Percentiles rank a stretch among this genome's conserved stretches.
Conservation (phyloP, 2,797 vertebrate species). For the Heterohyrax brucei region DNA sequence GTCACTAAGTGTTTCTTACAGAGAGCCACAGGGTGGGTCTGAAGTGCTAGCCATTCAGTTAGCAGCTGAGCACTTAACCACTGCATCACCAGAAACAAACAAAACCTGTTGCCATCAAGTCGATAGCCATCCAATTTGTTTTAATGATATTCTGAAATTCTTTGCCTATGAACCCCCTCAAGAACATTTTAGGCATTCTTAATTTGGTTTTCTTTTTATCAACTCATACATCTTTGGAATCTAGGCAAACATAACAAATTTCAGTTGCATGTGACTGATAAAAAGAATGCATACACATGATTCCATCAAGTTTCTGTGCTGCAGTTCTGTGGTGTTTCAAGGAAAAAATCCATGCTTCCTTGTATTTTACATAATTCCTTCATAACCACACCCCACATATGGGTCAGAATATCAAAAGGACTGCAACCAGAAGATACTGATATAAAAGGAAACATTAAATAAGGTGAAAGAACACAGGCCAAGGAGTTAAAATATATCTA, state of each 20-base stretch:
- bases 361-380: neutral
- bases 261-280: neutral
- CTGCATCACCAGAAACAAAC: too few relatives aligned
- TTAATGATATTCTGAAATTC: neutral
- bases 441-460: constrained; percentile 21
- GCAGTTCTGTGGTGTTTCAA: constrained; percentile 25
- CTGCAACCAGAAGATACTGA: neutral
- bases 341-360: neutral
- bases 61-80: too few relatives aligned
- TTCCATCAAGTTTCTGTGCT: constrained; percentile 15
- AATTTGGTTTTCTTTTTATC: constrained; percentile 4
- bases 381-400: neutral
- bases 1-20: too few relatives aligned
- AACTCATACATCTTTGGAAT: constrained; percentile 10
- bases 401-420: constrained; percentile 29
- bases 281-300: neutral
- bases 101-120: neutral
- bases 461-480: neutral
- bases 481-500: neutral
- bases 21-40: too few relatives aligned
- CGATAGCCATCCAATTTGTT: neutral
- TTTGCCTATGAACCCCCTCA: constrained; percentile 14
- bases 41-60: too few relatives aligned
- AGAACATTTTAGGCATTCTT: neutral
- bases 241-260: neutral